phyloP scores from a whole-genome alignment of 2,113 vertebrate genomes.

The Miniopterus natalensis region DNA sequence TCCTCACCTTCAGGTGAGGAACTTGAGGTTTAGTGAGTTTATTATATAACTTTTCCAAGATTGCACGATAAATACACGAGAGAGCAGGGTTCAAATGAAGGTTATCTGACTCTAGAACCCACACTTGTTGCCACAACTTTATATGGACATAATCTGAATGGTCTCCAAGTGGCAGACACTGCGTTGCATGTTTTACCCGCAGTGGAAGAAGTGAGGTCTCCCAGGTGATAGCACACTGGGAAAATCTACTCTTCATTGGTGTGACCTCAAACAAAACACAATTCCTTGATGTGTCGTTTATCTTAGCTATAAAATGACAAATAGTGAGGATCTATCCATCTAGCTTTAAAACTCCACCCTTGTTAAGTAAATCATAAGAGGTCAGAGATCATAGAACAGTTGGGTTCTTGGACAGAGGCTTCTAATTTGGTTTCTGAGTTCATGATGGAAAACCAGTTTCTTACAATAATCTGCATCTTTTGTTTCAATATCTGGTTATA shows the following conservation, averaged over 20 bases:
- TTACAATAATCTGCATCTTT: conserved; percentile 39
- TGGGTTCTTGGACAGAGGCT: not conserved
- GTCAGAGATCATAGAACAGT: not conserved
- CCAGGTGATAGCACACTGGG: not conserved
- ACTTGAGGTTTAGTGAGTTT: conserved; percentile 7
- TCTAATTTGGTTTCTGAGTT: conserved; percentile 15
- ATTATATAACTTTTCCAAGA: conserved; percentile 1
- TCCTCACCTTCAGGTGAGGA: not conserved
- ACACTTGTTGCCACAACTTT: not conserved
- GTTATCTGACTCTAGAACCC: not conserved
- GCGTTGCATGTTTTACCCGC: not conserved
- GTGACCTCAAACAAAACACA: not conserved
- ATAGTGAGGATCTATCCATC: not conserved
- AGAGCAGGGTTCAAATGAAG: not conserved
- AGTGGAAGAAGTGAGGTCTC: not conserved
- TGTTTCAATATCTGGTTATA: conserved; percentile 30
- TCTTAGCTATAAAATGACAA: not conserved
- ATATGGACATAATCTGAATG: not conserved
- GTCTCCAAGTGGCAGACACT: not conserved
- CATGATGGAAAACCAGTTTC: conserved; percentile 7
- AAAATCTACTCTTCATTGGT: not conserved
- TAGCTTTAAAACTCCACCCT: not conserved
- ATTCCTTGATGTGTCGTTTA: not conserved
- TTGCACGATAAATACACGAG: not conserved
- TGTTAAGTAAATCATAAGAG: not conserved